Conservation (phyloP, 2,113 vertebrate genomes). For the Burhinus oedicnemus region DNA sequence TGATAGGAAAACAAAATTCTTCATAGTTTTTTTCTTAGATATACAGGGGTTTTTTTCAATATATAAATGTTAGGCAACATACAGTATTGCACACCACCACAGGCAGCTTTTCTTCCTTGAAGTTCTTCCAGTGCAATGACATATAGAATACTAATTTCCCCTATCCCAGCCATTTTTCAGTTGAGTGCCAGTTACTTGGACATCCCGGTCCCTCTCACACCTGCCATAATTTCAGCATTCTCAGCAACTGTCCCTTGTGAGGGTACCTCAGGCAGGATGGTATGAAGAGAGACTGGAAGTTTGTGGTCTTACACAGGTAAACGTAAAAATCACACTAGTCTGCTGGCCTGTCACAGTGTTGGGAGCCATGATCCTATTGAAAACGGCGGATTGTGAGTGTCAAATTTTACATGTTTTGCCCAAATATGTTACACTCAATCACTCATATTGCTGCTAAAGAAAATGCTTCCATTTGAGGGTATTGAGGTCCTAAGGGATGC, state of each 20-base stretch:
- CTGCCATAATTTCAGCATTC: not conserved
- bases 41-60: not conserved
- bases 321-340: fast-evolving
- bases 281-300: not conserved
- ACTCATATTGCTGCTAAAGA: not conserved
- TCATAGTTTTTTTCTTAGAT: not conserved
- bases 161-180: not conserved
- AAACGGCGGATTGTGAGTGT: not conserved
- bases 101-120: not conserved
- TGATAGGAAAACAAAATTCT: not conserved
- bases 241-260: too few species aligned
- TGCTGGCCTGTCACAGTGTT: not conserved
- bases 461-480: not conserved
- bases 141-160: not conserved
- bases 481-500: not conserved
- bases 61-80: not conserved
- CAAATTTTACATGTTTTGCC: not conserved
- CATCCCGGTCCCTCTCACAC: not conserved
- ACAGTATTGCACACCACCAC: fast-evolving
- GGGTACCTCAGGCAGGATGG: fast-evolving
- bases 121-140: not conserved
- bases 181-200: too few species aligned
- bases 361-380: not conserved
- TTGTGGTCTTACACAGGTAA: not conserved
- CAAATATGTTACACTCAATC: not conserved